Evolutionary conservation across 1,140 invertebrate species (phyloP).

Genomic region (Zaprionus ornatus): DNA sequence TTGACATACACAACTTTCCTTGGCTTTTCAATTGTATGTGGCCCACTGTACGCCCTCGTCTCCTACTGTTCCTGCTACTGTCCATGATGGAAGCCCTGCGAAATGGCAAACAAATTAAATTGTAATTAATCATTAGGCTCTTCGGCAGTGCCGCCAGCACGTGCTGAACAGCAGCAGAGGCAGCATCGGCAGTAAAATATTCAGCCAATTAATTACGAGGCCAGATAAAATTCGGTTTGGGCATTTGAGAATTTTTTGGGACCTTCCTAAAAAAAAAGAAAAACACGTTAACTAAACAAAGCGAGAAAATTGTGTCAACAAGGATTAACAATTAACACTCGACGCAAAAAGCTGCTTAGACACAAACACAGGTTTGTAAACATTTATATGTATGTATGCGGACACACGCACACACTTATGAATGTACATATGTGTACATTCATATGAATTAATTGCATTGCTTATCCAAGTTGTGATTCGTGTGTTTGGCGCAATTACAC

Average conservation of each 20-base stretch:
- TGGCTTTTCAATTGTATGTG: background rate
- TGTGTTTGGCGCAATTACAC: slow-evolving; percentile 1
- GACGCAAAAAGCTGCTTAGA: slow-evolving; percentile 11
- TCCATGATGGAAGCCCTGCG: slow-evolving; percentile 16
- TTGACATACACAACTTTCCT: background rate
- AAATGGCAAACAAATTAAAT: slow-evolving; percentile 80
- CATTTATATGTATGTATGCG: background rate
- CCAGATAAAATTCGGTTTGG: slow-evolving; percentile 58
- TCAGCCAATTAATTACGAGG: slow-evolving; percentile 73
- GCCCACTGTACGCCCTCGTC: background rate
- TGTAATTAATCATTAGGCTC: slow-evolving; percentile 78
- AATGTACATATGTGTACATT: background rate
- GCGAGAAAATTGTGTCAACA: slow-evolving; percentile 30
- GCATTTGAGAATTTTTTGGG: slow-evolving; percentile 60
- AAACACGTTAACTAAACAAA: slow-evolving; percentile 20
- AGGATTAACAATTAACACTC: slow-evolving; percentile 42
- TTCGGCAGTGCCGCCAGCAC: slow-evolving; percentile 39
- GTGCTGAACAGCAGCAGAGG: slow-evolving; percentile 45
- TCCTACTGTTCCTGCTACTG: background rate
- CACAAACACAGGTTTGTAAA: background rate
- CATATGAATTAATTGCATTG: slow-evolving; percentile 22
- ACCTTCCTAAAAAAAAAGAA: slow-evolving; percentile 9
- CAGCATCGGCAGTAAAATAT: slow-evolving; percentile 58
- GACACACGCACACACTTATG: slow-evolving; percentile 6
- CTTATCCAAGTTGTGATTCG: background rate